Evolutionary conservation across 2,888 invertebrate species (phyloP), one percentile per base, ranked within the genome.

Genomic region (Cephonodes hylas): DNA sequence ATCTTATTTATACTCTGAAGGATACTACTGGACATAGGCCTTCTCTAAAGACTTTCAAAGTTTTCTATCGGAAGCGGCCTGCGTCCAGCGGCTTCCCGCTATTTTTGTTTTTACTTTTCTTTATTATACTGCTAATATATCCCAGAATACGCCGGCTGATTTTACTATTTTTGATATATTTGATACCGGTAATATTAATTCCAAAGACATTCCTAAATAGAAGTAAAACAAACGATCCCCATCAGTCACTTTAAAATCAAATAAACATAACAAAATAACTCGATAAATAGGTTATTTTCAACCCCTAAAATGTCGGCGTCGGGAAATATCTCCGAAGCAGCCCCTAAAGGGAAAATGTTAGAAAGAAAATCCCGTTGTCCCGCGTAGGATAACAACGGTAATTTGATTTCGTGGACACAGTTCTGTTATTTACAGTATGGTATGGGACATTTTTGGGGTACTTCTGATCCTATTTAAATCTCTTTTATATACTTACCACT

Each of bases 331-430:
- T 53, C 48, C 31, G n/a, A 59, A 59, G 22, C 59, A 38, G 45
- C 59, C 59, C 59, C 59, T 59, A 48, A 34, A 59, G 59, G 57
- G 59, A 48, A 59, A 59, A 46, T 59, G 59, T 46, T 38, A 22
- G 23, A 38, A 59, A 48, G 59, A 48, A 59, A 59, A 59, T 59
- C 59, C 38, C 45, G 59, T 59, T 48, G 59, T 48, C 59, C 53
- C 15, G 53, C 15, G 6, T 53, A 31, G 53, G 53, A 15, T 53
- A 10, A 31, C 53, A 53, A 53, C 27, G 31, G 27, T 53, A 53
- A 53, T 31, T 53, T 53, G 53, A 53, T 53, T 53, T 53, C 15
- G 27, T 31, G 53, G 53, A 53, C 53, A 53, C 18, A 15, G 53
- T 53, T 53, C 18, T 53, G 31, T 53, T 53, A 23, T 53, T 53